Percentiles rank a stretch among this genome's conserved stretches.
Evolutionary conservation across 2,113 vertebrate species (phyloP).

Genomic region (Lophura nycthemera): DNA sequence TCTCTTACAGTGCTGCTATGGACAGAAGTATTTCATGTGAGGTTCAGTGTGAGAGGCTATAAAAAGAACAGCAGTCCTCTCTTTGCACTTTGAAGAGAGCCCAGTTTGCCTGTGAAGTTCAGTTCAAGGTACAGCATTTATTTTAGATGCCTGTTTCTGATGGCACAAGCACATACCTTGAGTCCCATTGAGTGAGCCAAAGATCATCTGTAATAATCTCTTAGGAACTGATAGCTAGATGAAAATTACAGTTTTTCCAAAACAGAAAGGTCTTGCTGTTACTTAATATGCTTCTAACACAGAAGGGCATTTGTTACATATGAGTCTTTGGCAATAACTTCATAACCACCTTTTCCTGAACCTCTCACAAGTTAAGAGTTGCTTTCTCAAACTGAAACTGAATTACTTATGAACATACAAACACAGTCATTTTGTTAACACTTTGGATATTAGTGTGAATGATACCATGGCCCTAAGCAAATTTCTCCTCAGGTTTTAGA

Average conservation of each 20-base stretch:
- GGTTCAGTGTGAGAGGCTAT: not conserved
- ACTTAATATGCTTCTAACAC: constrained; percentile 8
- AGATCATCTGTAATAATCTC: constrained; percentile 9
- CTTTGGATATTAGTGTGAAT: constrained; percentile 32
- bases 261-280: constrained; percentile 40
- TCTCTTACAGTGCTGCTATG: not conserved
- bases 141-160: not conserved
- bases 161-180: not conserved
- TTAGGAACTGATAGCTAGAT: not conserved
- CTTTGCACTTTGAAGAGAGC: not conserved
- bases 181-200: not conserved
- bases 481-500: not conserved
- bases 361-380: not conserved
- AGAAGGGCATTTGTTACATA: constrained; percentile 45
- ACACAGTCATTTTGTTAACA: constrained; percentile 38
- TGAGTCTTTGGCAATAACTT: constrained; percentile 49
- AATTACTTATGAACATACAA: constrained; percentile 44
- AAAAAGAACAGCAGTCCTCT: not conserved
- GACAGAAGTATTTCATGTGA: not conserved
- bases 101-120: not conserved
- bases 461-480: constrained; percentile 26
- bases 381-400: constrained; percentile 9
- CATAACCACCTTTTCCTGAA: constrained; percentile 46
- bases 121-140: not conserved
- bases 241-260: constrained; percentile 40